A percentile compares a stretch with the other conserved stretches of the same genome.
Conservation (phyloP, 1,140 invertebrate genomes). For the Tetranychus cinnabarinus region DNA sequence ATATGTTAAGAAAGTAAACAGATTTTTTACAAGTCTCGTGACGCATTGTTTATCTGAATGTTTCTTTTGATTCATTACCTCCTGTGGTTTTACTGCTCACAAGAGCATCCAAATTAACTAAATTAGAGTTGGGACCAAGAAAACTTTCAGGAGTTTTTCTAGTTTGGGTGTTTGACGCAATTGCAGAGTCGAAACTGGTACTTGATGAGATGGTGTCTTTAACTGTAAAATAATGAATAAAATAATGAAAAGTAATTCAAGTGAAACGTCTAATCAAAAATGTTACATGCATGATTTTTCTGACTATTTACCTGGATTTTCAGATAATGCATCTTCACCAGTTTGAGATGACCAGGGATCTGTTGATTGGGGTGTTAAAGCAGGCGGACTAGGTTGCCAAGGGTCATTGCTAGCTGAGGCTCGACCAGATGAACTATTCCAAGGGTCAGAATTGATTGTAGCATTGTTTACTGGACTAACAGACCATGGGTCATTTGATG, state of each 20-base stretch:
- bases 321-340: not conserved
- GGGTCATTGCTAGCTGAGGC: constrained; percentile 15
- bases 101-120: constrained; percentile 85
- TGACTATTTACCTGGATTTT: not conserved
- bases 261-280: too few species aligned
- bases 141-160: constrained; percentile 77
- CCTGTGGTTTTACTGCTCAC: constrained; percentile 31
- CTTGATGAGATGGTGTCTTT: not conserved
- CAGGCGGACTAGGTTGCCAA: constrained; percentile 16
- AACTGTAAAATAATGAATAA: not conserved
- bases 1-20: not conserved
- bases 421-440: constrained; percentile 3
- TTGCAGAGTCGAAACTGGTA: not conserved
- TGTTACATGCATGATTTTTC: not conserved
- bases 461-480: not conserved
- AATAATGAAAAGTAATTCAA: not conserved
- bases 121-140: constrained; percentile 70
- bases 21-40: not conserved
- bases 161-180: not conserved
- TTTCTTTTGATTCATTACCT: not conserved
- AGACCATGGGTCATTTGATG: constrained; percentile 2
- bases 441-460: constrained; percentile 8
- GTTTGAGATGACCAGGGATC: constrained; percentile 3
- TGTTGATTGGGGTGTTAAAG: not conserved
- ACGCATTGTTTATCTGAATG: too few species aligned